Base-by-base conservation (phyloP, 2,113 vertebrate genomes). In the Salminus brasiliensis region DNA sequence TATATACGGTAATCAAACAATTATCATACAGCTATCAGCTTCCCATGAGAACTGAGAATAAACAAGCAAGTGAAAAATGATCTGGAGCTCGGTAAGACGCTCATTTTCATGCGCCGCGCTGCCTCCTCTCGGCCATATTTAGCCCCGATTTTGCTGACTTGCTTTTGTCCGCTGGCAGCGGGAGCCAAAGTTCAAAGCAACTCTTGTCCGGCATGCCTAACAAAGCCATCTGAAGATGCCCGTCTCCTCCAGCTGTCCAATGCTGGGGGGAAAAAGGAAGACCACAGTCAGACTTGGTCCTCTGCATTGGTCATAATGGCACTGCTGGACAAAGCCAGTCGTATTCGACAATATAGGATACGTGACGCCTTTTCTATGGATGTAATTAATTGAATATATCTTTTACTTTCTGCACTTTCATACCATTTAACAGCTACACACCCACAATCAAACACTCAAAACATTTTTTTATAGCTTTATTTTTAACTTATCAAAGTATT, bases 161-260 rank as follows among this genome's bases (percentile, higher is more conserved):
- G 77, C 45, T 71, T 47, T 74, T 74, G 71, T 67, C 41, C 65
- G 57, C 57, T 69, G 74, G 72, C 81, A 76, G 68, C 60, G n/a
- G 39, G 70, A 79, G 71, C 81, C 76, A 83, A 83, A 83, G 81
- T 70, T 83, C 76, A 83, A 70, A 79, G 73, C 76, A 53, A 49
- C 27, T 62, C 71, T 74, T 74, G 71, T 79, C 76, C 81, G 62
- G 57, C 43, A 83, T 32, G 43, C 67, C 63, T 63, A 78, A 74
- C 53, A 15, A 57, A 32, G 71, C 70, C 66, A 63, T 60, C 57
- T 59, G 39, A 74, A 78, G 74, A 32, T 5, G 55, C 55, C 68
- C 68, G 76, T 78, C 69, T 78, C 52, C 21, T 82, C 81, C 81
- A 52, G 43, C 60, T 62, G 75, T 53, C 18, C 53, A 23, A 29